Evolutionary conservation across 2,888 invertebrate species (phyloP).

Genomic region (Caradrina kadenii): DNA sequence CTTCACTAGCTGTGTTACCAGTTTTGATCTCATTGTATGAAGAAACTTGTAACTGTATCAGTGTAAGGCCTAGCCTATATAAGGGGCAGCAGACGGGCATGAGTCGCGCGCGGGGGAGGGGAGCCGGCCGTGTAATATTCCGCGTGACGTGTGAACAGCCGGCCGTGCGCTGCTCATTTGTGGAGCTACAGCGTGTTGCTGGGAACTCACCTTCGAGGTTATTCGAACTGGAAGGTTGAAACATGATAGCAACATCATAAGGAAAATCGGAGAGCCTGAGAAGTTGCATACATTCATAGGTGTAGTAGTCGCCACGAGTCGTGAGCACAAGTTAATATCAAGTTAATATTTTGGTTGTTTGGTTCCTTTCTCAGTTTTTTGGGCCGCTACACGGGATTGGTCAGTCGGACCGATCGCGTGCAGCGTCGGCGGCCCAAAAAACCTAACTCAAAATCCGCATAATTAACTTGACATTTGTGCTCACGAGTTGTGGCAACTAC

Average conservation of each 20-base stretch:
- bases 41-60: constrained; percentile 12
- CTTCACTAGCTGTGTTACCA: neutral
- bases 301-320: too few species aligned
- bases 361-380: too few species aligned
- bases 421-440: too few species aligned
- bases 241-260: too few species aligned
- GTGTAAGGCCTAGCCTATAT: constrained; percentile 12
- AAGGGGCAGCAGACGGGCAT: constrained; percentile 19
- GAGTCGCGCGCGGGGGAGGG: neutral
- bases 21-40: neutral
- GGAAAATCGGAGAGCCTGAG: too few species aligned
- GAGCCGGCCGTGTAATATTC: constrained; percentile 44
- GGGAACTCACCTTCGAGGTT: neutral
- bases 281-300: neutral
- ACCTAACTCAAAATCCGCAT: too few species aligned
- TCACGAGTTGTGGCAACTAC: too few species aligned
- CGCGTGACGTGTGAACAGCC: constrained; percentile 79
- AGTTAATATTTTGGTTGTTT: too few species aligned
- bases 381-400: too few species aligned
- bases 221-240: neutral
- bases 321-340: too few species aligned
- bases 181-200: constrained; percentile 73
- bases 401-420: too few species aligned
- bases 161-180: constrained; percentile 83
- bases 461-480: too few species aligned